Evolutionary conservation across 2,113 vertebrate genomes (phyloP).

Genomic region (Aplodontia rufa): DNA sequence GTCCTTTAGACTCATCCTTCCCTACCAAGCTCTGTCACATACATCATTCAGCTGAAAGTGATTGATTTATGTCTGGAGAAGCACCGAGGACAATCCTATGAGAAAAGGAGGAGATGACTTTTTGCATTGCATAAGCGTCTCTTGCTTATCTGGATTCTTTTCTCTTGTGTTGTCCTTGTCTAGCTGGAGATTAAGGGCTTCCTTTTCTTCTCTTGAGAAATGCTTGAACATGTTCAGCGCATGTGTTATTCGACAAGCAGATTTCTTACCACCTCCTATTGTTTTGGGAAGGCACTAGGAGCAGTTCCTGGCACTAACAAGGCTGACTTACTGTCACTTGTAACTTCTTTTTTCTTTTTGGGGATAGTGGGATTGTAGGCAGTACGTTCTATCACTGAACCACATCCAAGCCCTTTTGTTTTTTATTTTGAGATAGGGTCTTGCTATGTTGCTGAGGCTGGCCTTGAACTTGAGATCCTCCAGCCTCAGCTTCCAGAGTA

Average conservation of each 20-base stretch:
- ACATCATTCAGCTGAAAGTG: neutral
- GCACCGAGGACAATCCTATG: neutral
- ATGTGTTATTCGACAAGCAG: neutral
- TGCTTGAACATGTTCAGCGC: neutral
- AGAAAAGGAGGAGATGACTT: neutral
- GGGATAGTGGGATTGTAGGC: too few relatives aligned
- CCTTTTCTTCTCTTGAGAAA: neutral
- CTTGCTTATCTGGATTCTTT: neutral
- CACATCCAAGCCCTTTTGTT: too few relatives aligned
- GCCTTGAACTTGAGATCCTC: too few relatives aligned
- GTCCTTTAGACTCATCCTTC: neutral
- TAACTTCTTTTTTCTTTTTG: neutral
- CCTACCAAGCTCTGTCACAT: neutral
- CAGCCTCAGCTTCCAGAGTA: too few relatives aligned
- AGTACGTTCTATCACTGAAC: too few relatives aligned
- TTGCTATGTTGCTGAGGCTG: too few relatives aligned
- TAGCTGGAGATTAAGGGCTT: neutral
- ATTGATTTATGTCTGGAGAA: neutral
- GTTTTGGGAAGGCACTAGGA: neutral
- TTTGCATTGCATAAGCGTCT: neutral
- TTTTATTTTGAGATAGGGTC: too few relatives aligned
- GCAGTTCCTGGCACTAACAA: neutral
- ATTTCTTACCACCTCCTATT: neutral
- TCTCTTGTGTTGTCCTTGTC: neutral
- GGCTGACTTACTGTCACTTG: neutral